A percentile compares a stretch with the other conserved stretches of the same genome.
phyloP scores from a whole-genome alignment of 2,888 invertebrate genomes.

The Metallyticus violacea region DNA sequence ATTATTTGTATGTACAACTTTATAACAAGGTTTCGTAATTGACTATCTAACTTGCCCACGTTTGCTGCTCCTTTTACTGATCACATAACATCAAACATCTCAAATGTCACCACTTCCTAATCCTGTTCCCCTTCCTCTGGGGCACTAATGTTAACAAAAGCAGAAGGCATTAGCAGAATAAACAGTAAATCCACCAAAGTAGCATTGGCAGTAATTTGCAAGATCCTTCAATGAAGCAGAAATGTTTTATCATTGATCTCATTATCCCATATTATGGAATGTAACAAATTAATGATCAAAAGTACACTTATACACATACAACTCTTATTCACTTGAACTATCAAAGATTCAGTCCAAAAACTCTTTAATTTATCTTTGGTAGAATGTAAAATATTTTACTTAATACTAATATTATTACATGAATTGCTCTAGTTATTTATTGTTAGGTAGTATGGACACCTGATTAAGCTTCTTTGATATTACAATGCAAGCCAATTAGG shows the following conservation, averaged over 20 bases:
- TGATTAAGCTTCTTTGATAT: neutral
- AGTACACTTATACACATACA: neutral
- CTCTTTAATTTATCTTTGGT: neutral
- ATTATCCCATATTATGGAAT: neutral
- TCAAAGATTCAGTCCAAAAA: neutral
- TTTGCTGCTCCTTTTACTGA: neutral
- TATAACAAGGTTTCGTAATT: neutral
- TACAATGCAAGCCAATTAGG: too few relatives aligned
- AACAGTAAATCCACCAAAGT: neutral
- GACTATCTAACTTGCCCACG: neutral
- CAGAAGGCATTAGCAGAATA: neutral
- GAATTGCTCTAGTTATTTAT: too few relatives aligned
- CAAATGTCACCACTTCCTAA: neutral
- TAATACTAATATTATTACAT: neutral
- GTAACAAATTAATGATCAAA: neutral
- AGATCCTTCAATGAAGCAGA: neutral
- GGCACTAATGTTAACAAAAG: neutral
- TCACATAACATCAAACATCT: neutral
- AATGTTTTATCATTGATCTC: neutral
- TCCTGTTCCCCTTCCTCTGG: neutral
- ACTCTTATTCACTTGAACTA: neutral
- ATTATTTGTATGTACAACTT: neutral
- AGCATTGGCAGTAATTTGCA: neutral
- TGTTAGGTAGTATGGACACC: neutral
- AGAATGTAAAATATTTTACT: neutral